Base-by-base conservation (phyloP, 1,140 invertebrate genomes). In the Drosophila orena region DNA sequence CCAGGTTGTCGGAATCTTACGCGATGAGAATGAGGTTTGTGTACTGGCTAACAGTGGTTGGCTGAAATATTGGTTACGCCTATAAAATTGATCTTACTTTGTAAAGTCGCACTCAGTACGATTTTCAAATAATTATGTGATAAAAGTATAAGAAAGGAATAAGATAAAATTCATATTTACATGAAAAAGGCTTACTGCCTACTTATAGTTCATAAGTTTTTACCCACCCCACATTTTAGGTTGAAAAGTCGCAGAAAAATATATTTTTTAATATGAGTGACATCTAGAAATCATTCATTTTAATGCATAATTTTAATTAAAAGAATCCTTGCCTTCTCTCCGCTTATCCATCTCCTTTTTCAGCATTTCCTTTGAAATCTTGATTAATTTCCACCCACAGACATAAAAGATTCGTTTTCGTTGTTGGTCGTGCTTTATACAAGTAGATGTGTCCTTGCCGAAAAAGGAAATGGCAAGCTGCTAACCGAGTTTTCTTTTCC, bases 1-100 rank as follows among this genome's bases (percentile, higher is more conserved):
- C 14, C 91, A 92, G 64, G 86, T 92, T 47, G 91, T 92, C 2
- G 91, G 91, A 77, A 92, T 92, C 64, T 81, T 92, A 60, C 90
- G 91, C 68, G 92, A 91, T 47, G 92, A 92, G 81, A 91, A 92
- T 24, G 91, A 92, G 92, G 92, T 92, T 90, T 86, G 92, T 91
- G 64, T 55, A 40, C 58, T 60, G 71, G 70, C 81, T 81, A 62
- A 70, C 62, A 77, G 40, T 34, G 7, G 38, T 52, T 10, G 71
- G 49, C 5, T 8, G 0, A 3, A 59, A 53, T 30, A 47, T 69
- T 50, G 43, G 27, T 14, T 20, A 22, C 4, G 10, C 1, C 34
- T 20, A 4, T 0, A 0, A 30, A 30, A 2, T 30, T 30, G 8
- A 10, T 8, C 8, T 30, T 30, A 2, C 30, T 10, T 10, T 10